These are phyloP conservation scores for Scaptomyza montana DNA, from an alignment of 1,140 invertebrate genomes.

Conservation along the genomic window DNA sequence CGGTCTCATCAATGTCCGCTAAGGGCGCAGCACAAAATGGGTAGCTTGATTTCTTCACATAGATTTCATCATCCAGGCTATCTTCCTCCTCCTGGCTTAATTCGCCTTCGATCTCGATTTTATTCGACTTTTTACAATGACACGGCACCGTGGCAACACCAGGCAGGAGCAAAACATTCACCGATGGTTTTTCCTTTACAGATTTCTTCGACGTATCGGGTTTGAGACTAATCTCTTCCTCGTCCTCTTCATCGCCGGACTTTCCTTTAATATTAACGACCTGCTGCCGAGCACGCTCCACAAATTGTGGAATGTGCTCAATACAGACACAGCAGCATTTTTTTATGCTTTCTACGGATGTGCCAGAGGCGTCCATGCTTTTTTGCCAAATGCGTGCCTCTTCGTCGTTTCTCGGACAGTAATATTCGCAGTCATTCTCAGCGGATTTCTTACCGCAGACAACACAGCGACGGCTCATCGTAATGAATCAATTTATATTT, in stretches of 20 bases:
- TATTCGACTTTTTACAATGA: slow-evolving; percentile 32
- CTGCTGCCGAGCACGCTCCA: slow-evolving; percentile 50
- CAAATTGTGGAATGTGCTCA: slow-evolving; percentile 65
- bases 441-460: slow-evolving; percentile 53
- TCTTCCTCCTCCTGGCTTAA: not conserved
- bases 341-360: slow-evolving; percentile 41
- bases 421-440: slow-evolving; percentile 26
- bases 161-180: slow-evolving; percentile 57
- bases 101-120: not conserved
- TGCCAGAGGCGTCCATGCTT: slow-evolving; percentile 50
- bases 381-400: slow-evolving; percentile 64
- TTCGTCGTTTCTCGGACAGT: slow-evolving; percentile 54
- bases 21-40: slow-evolving; percentile 33
- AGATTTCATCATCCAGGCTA: slow-evolving; percentile 50
- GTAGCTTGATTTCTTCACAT: slow-evolving; percentile 55
- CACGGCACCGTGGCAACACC: slow-evolving; percentile 47
- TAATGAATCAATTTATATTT: slow-evolving; percentile 8
- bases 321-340: slow-evolving; percentile 63
- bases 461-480: slow-evolving; percentile 50
- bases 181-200: slow-evolving; percentile 15
- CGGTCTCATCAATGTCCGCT: slow-evolving; percentile 54
- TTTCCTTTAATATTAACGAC: slow-evolving; percentile 14
- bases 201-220: not conserved
- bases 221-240: not conserved
- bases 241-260: not conserved